These are phyloP conservation scores for Pandion haliaetus DNA, from an alignment of 2,113 vertebrate species.

Conservation along the genomic window DNA sequence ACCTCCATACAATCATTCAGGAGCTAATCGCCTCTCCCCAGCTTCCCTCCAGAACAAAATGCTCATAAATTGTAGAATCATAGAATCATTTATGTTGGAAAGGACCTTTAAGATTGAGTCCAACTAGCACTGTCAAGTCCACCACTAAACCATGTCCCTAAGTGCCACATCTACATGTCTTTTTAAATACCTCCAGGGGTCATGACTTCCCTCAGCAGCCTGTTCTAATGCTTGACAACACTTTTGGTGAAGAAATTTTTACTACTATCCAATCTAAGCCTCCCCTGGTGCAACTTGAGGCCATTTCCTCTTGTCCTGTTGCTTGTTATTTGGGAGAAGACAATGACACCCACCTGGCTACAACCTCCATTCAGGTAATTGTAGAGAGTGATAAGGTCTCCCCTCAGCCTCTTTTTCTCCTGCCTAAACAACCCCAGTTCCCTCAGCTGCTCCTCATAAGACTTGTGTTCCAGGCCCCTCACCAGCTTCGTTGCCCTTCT, in stretches of 20 bases:
- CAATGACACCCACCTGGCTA: too few species aligned
- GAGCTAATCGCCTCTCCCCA: neutral
- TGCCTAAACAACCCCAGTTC: too few species aligned
- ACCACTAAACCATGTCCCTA: neutral
- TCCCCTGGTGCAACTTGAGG: neutral
- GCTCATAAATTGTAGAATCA: neutral
- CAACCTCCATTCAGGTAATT: too few species aligned
- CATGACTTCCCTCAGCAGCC: neutral
- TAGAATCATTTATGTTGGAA: neutral
- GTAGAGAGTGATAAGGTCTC: too few species aligned
- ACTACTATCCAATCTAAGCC: too few species aligned
- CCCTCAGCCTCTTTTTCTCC: too few species aligned
- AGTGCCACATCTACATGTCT: neutral
- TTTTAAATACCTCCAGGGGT: neutral
- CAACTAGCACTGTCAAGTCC: neutral
- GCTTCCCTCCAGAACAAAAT: neutral
- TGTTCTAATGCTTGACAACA: neutral
- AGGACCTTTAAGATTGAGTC: neutral
- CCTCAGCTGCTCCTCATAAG: too few species aligned
- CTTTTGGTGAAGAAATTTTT: neutral
- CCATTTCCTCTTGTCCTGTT: too few species aligned
- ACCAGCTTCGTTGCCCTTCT: too few species aligned
- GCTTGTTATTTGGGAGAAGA: too few species aligned
- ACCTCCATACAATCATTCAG: neutral
- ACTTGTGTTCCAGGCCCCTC: too few species aligned